Evolutionary conservation across 2,888 invertebrate genomes (phyloP).

Genomic region (Aporophyla nigra): DNA sequence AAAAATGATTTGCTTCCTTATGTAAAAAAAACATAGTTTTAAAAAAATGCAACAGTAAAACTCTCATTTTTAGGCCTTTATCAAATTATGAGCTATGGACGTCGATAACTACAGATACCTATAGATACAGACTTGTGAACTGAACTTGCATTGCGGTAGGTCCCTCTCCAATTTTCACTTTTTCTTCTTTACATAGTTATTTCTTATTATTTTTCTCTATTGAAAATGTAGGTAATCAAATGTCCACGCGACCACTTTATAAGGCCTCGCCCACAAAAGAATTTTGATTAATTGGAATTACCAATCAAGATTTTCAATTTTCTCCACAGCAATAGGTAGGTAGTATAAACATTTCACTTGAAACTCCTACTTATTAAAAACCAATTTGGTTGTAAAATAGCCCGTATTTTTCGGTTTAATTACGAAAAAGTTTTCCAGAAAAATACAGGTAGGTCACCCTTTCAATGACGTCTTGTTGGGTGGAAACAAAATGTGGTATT

Average conservation of each 20-base stretch:
- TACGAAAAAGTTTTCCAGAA: slow-evolving; percentile 6
- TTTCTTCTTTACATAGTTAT: not conserved
- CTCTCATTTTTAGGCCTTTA: not conserved
- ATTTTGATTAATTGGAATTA: slow-evolving; percentile 44
- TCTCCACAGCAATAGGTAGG: not conserved
- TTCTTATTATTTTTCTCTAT: not conserved
- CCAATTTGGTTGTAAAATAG: slow-evolving; percentile 39
- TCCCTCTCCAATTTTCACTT: not conserved
- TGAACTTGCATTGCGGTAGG: too few relatives aligned
- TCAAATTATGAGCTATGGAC: too few relatives aligned
- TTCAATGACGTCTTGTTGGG: not conserved
- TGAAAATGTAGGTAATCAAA: slow-evolving; percentile 1
- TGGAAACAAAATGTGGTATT: too few relatives aligned
- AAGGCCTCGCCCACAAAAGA: slow-evolving; percentile 36
- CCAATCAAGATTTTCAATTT: slow-evolving; percentile 47
- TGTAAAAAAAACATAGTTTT: not conserved
- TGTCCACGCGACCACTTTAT: slow-evolving; percentile 15
- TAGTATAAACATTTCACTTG: not conserved
- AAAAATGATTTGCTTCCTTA: too few relatives aligned
- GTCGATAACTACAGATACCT: too few relatives aligned
- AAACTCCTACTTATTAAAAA: not conserved
- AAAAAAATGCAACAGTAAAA: not conserved
- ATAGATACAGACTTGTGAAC: too few relatives aligned
- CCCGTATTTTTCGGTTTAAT: not conserved
- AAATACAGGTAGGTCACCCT: not conserved